Percentiles rank a stretch among this genome's conserved stretches.
Conservation (phyloP, 2,113 vertebrate genomes). For the Platichthys stellatus region DNA sequence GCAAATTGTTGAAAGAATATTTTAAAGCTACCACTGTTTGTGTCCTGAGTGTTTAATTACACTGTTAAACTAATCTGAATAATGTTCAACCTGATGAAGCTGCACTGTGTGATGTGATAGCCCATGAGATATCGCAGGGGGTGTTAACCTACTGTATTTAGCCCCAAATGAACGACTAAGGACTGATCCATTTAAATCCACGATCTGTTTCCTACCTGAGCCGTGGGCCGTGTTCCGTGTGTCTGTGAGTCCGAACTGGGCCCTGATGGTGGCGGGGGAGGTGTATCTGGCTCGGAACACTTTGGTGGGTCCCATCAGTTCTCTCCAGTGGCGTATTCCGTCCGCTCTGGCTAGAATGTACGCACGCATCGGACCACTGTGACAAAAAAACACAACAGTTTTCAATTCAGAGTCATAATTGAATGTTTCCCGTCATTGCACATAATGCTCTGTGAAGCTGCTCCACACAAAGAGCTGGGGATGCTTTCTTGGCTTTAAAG, state of each 20-base stretch:
- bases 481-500: not conserved
- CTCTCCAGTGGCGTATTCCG: conserved; percentile 89
- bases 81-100: not conserved
- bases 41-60: not conserved
- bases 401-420: not conserved
- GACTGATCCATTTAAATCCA: not conserved
- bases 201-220: conserved; percentile 83
- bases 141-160: not conserved
- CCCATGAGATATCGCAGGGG: not conserved
- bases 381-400: not conserved
- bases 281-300: conserved; percentile 89
- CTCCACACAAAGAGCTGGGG: not conserved
- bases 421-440: too few species aligned
- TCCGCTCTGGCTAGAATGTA: conserved; percentile 93
- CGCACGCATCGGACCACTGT: conserved; percentile 92
- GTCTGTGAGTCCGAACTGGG: conserved; percentile 91
- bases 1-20: not conserved
- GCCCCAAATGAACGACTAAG: too few species aligned
- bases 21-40: not conserved
- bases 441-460: not conserved
- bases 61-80: not conserved
- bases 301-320: conserved; percentile 94
- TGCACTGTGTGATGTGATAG: not conserved
- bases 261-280: conserved; percentile 87
- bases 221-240: conserved; percentile 96